A percentile compares a stretch with the other conserved stretches of the same genome.
These are phyloP conservation scores for Eumacrocentrus americanus DNA, from an alignment of 2,888 invertebrate genomes.

Conservation along the genomic window DNA sequence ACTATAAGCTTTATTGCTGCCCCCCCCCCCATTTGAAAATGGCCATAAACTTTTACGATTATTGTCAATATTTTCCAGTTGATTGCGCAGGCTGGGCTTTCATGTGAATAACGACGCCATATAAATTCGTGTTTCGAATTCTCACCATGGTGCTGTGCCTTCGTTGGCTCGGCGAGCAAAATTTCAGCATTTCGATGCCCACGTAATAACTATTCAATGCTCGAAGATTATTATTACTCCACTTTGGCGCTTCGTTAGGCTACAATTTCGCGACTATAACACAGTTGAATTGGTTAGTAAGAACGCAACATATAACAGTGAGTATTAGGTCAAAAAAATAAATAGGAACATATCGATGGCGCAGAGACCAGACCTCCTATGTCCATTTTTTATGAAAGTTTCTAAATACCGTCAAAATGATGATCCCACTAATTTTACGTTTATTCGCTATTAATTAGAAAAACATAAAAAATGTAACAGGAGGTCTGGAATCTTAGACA, in stretches of 20 bases:
- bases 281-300: no score
- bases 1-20: constrained; percentile 19
- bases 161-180: constrained; percentile 67
- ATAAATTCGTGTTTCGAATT: constrained; percentile 28
- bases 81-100: constrained; percentile 22
- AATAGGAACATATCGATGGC: no score
- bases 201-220: constrained; percentile 1
- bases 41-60: constrained; percentile 27
- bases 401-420: no score
- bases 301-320: no score
- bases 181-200: constrained; percentile 65
- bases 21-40: constrained; percentile 8
- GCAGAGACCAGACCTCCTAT: no score
- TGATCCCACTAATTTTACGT: no score
- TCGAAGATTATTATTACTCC: not conserved
- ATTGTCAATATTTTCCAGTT: constrained; percentile 26
- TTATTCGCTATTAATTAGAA: no score
- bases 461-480: no score
- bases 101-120: constrained; percentile 19
- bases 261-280: not conserved
- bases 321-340: no score
- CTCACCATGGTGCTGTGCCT: constrained; percentile 64
- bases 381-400: no score
- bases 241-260: no score
- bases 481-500: no score